Base-by-base conservation (phyloP, 2,797 vertebrate genomes). In the Ctenopoma multispine region DNA sequence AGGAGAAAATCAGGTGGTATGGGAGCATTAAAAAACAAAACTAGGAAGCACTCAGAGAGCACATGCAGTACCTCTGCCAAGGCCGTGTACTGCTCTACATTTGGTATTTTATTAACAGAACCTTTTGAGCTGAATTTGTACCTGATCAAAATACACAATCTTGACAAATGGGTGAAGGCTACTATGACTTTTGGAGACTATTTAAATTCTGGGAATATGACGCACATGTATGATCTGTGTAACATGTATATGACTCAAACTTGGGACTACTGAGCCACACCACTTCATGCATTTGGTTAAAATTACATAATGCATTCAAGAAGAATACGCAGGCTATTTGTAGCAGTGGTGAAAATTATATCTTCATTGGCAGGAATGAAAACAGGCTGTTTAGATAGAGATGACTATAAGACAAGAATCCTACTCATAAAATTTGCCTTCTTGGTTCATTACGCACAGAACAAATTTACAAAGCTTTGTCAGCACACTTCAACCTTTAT, bases 11-110 rank as follows among this genome's bases (percentile, higher is more conserved):
- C 55, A 69, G 41, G 74, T 71, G 63, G 62, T 40, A 50, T 31
- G 20, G 67, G 40, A 50, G 71, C 63, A 79, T 49, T 65, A 38
- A 47, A 69, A 65, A 66, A 59, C 13, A 69, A 65, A 66, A 59
- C 13, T 24, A 51, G 7, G 47, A 11, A 78, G 24, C 34, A 50
- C 24, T 57, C 21, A 38, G 46, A 51, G 31, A 71, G 23, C 49
- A 63, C 50, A 50, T 20, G 14, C 20, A 24, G 31, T 18, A 7
- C 20, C n/a, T 20, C 36, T 2, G 50, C 54, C 51, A 27, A 54
- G 29, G 29, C 55, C 46, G 47, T 20, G 17, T 47, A 15, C 57
- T 50, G 6, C 29, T 31, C 29, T 31, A 20, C 60, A 72, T 77
- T 11, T 75, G 41, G 59, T 68, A 24, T 69, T 66, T 54, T 31